Evolutionary conservation across 2,113 vertebrate species (phyloP), one percentile per base, ranked within the genome.

Genomic region (Fregata magnificens): DNA sequence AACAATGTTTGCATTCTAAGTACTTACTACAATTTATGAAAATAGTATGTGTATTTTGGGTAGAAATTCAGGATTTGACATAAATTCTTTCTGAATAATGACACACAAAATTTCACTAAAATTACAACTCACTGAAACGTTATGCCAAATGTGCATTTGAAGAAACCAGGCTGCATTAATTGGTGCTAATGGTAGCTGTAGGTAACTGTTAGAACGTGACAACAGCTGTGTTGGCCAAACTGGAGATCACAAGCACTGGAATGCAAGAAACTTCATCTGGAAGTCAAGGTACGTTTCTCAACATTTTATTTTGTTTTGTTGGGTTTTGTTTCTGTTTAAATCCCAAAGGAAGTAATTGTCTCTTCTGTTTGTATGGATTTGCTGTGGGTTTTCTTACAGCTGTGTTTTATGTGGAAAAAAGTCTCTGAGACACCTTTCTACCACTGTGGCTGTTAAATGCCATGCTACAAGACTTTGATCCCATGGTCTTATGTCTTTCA

Each of bases 161-260:
- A 86, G 63, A 81, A 61, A 61, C 52, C 17, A 22, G 16, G 12
- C 11, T 86, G 7, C 11, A 44, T 55, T 69, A 56, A 38, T 61
- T 0, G 0, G 16, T 16, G 10, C 16, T 90, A 34, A 58, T 44
- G 5, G 5, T 50, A 11, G 8, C 13, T 26, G 8, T 28, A 74
- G 11, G 8, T 72, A 44, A 26, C 13, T 66, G 11, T 78, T 72
- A 77, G 63, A 40, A 86, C 31, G 36, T 79, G 25, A 50, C 13
- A 93, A 49, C 7, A 71, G 18, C 7, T 0, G 0, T 20, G 13
- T 45, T 4, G 2, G 26, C 52, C 45, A 66, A 56, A 87, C 25
- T 25, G 16, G 16, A 70, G 26, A n/a, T 45, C 7, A 8, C 18
- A 85, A 67, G 32, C 44, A 28, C 31, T 20, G 8, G 31, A 59